Evolutionary conservation across 2,888 invertebrate species (phyloP).

Genomic region (Siphlonurus alternatus): DNA sequence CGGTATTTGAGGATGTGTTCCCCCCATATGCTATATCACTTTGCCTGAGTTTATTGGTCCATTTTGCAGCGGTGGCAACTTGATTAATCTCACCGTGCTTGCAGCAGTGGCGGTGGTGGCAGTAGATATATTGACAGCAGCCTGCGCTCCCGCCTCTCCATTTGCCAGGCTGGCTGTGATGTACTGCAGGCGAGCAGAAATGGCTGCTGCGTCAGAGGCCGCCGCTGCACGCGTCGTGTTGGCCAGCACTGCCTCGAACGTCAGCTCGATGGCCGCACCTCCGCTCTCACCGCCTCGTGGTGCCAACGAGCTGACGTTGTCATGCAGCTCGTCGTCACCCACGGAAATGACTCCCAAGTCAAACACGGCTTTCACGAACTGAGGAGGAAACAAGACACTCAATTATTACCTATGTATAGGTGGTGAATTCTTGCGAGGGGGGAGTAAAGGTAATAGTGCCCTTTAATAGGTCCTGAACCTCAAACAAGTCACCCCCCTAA

Average conservation of each 20-base stretch:
- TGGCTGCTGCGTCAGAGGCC: not conserved
- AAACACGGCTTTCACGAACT: not conserved
- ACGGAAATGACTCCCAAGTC: not conserved
- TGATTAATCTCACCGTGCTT: not conserved
- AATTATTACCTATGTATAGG: too few relatives aligned
- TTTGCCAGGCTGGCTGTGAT: not conserved
- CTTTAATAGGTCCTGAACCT: too few relatives aligned
- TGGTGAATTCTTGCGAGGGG: too few relatives aligned
- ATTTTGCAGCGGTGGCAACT: not conserved
- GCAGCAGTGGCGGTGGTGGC: too few relatives aligned
- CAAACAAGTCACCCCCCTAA: too few relatives aligned
- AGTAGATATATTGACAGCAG: not conserved
- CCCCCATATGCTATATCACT: too few relatives aligned
- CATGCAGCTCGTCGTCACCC: not conserved
- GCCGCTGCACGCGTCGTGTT: not conserved
- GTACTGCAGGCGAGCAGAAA: not conserved
- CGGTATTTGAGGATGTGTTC: too few relatives aligned
- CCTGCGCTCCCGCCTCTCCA: not conserved
- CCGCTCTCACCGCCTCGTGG: too few relatives aligned
- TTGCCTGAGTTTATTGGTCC: too few relatives aligned
- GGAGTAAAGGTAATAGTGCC: too few relatives aligned
- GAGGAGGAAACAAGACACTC: not conserved
- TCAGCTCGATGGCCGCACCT: not conserved
- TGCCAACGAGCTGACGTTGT: too few relatives aligned
- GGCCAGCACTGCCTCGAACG: not conserved